Evolutionary conservation across 1,140 invertebrate genomes (phyloP).

Genomic region (Aporrectodea caliginosa): DNA sequence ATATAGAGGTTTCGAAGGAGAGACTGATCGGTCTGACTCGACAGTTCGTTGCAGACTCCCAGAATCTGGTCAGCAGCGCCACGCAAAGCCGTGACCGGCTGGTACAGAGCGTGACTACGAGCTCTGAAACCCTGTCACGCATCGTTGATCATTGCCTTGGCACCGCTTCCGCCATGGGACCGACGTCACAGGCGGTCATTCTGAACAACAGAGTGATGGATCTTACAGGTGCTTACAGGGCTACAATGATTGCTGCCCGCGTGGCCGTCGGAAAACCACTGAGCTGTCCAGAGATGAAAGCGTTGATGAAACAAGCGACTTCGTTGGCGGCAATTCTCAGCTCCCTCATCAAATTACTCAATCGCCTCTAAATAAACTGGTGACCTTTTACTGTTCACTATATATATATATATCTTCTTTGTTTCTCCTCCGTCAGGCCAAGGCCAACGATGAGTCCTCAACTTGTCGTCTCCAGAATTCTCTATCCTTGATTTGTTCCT

Average conservation of each 20-base stretch:
- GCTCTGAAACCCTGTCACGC: constrained; percentile 48
- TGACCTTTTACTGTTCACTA: neutral
- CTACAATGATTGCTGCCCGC: constrained; percentile 56
- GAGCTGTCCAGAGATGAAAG: constrained; percentile 57
- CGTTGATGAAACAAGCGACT: constrained; percentile 68
- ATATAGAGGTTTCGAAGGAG: constrained; percentile 61
- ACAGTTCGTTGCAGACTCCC: constrained; percentile 76
- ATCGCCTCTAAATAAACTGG: constrained; percentile 61
- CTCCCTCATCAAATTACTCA: constrained; percentile 71
- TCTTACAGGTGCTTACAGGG: constrained; percentile 71
- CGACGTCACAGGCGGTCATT: constrained; percentile 72
- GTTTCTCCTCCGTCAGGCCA: too few relatives aligned
- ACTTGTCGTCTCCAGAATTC: too few relatives aligned
- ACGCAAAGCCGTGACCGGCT: constrained; percentile 62
- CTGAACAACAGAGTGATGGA: constrained; percentile 74
- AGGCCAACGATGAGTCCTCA: too few relatives aligned
- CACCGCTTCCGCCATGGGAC: constrained; percentile 61
- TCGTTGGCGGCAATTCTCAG: constrained; percentile 74
- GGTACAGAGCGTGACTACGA: constrained; percentile 56
- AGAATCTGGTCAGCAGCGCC: constrained; percentile 74
- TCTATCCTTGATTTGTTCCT: too few relatives aligned
- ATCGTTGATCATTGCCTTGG: constrained; percentile 57
- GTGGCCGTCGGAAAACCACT: constrained; percentile 51
- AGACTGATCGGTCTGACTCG: constrained; percentile 73
- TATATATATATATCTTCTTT: too few relatives aligned